Base-by-base conservation (phyloP, 1,140 invertebrate species). In the Orius laevigatus region DNA sequence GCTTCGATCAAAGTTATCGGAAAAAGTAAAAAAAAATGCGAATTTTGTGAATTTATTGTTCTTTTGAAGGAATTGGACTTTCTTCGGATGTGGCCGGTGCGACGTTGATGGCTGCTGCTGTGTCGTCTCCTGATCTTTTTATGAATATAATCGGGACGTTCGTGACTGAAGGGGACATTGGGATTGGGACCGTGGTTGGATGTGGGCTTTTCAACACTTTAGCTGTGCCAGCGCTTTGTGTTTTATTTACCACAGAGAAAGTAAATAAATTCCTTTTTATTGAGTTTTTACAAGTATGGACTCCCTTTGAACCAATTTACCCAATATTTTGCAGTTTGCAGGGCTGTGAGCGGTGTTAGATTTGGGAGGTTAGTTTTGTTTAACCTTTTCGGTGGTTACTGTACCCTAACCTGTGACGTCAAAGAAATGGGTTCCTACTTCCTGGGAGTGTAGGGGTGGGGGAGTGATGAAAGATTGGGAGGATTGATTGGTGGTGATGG, bases 161-260 rank as follows among this genome's bases (percentile, higher is more conserved):
- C 49, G 61, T 74, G 31, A 74, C 72, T 2, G 67, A 74, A 58
- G 71, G 70, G 10, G 73, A 75, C 55, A 62, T 75, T n/a, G 73
- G 73, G 1, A 65, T 73, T 20, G 75, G 77, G 2, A 76, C 78
- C 6, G 74, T 80, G 6, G 72, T 81, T 9, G 78, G 79, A 8
- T 78, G 75, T 38, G 77, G 76, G 11, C 75, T 80, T 0, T 79
- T 79, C 59, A 81, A 80, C 59, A 73, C 79, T 45, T 64, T 81
- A 42, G 76, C 74, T 15, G 76, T 81, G 1, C 75, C 78, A 19
- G 74, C 74, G 48, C 66, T 76, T 43, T 79, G 76, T 59, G 74
- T 73, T 19, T 55, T 79, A 18, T 68, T 72, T 16, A 64, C 65
- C n/a, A 62, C 41, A 5, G 5, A 5, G 5, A 43, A 43, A 20